Conservation (phyloP, 2,797 vertebrate genomes). For the Psittacula echo region DNA sequence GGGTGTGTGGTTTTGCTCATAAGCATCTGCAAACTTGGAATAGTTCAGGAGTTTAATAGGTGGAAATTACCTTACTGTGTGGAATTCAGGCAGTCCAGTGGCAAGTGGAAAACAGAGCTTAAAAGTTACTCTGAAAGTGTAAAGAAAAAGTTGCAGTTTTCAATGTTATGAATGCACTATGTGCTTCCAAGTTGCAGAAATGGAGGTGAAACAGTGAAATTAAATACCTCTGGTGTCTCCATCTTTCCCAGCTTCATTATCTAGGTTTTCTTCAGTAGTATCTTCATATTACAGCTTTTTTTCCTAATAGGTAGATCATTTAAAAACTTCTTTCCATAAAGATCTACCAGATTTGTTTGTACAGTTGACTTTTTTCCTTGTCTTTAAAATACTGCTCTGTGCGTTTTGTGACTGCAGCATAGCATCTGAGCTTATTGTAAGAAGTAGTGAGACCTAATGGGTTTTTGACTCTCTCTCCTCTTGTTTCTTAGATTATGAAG, state of each 20-base stretch:
- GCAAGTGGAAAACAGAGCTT: neutral
- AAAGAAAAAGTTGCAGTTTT: neutral
- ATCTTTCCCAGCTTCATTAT: neutral
- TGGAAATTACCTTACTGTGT: neutral
- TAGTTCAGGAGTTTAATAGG: neutral
- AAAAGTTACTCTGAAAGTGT: neutral
- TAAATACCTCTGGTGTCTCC: neutral
- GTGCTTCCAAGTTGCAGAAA: neutral
- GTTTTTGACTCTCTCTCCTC: neutral
- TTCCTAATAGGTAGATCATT: neutral
- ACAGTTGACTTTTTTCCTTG: neutral
- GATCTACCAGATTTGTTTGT: neutral
- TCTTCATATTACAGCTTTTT: neutral
- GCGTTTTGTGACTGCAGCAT: neutral
- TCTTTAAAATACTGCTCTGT: neutral
- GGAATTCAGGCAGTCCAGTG: neutral
- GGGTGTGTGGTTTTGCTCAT: neutral
- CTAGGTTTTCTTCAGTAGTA: neutral
- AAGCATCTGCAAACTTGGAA: neutral
- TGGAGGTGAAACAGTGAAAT: neutral
- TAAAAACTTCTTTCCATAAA: neutral
- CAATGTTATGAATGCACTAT: neutral
- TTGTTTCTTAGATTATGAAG: neutral
- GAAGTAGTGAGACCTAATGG: neutral
- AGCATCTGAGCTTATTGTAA: neutral